Base-by-base conservation (phyloP, 2,888 invertebrate species). In the Eupithecia dodoneata region DNA sequence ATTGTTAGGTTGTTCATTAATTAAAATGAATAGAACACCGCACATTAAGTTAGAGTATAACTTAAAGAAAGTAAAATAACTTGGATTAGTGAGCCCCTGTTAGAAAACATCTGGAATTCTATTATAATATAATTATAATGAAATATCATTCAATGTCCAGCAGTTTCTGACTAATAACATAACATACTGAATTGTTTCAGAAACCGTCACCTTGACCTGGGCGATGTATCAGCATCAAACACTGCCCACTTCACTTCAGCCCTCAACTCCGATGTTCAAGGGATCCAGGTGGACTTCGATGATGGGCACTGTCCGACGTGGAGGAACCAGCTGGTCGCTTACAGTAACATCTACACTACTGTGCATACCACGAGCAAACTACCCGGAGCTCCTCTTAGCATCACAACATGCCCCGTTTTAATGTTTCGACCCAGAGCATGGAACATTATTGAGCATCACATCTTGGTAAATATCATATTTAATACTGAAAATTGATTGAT, bases 281-380 rank as follows among this genome's bases (percentile, higher is more conserved):
- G 96, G 49, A 79, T 96, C 44, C 96, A 96, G 87, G 96, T 96
- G 5, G 97, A 97, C 86, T 97, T 97, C 90, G 97, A 97, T 81
- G 97, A 97, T 91, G 97, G 97, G 0, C 97, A 97, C 86, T 97
- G 97, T 80, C 97, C 97, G 0, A 96, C 96, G 0, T 97, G 97
- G 97, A 91, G 89, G 78, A 97, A 97, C 85, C 97, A 97, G 87
- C 91, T 97, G 49, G 85, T 93, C 42, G 97, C 97, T 7, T 95
- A 95, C 78, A 92, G 96, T 81, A 97, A 97, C 85, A 94, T 97
- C 30, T 93, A 90, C 78, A 89, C 93, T 81, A 96, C 95, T 1
- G 96, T 96, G 2, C 74, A 79, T 59, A 18, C 15, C 18, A 93
- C 93, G 18, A 95, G 95, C 10, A 90, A 92, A 75, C 88, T 96